Conservation (phyloP, 2,888 invertebrate species). For the Drosophila neotestacea region DNA sequence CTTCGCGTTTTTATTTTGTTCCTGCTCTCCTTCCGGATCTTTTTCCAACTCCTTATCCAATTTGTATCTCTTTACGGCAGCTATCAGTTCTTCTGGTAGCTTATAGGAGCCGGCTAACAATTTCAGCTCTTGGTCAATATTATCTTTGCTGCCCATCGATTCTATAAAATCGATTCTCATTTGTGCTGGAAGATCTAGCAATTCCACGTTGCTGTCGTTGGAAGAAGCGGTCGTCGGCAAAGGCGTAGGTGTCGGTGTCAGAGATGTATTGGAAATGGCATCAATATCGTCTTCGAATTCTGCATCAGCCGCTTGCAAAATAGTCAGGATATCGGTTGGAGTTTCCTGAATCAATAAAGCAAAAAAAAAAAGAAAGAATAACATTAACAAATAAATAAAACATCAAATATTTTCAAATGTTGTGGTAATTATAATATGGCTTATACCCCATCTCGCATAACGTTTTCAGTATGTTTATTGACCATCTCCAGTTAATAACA, state of each 20-base stretch:
- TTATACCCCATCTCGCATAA: neutral
- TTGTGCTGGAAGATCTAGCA: slow-evolving; percentile 13
- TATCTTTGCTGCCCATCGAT: slow-evolving; percentile 15
- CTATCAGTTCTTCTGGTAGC: slow-evolving; percentile 17
- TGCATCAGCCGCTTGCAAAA: slow-evolving; percentile 76
- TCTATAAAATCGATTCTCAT: slow-evolving; percentile 27
- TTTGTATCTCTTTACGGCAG: slow-evolving; percentile 14
- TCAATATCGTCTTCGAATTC: slow-evolving; percentile 78
- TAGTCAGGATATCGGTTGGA: slow-evolving; percentile 83
- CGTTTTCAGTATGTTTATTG: neutral
- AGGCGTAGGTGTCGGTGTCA: slow-evolving; percentile 77
- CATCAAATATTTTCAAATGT: neutral
- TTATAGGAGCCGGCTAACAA: slow-evolving; percentile 17
- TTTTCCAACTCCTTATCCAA: slow-evolving; percentile 15
- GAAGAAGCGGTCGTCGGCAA: slow-evolving; percentile 43
- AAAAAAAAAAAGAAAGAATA: neutral
- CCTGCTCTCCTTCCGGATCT: slow-evolving; percentile 12
- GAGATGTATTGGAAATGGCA: slow-evolving; percentile 73
- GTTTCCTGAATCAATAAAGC: slow-evolving; percentile 74
- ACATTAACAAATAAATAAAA: neutral
- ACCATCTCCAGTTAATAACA: neutral
- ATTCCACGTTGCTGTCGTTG: slow-evolving; percentile 17
- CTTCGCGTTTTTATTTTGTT: slow-evolving; percentile 26
- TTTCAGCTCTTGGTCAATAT: slow-evolving; percentile 20
- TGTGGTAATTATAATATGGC: neutral